Evolutionary conservation across 2,797 vertebrate species (phyloP), one percentile per base, ranked within the genome.

Genomic region (Petrocephalus schoutedeni): DNA sequence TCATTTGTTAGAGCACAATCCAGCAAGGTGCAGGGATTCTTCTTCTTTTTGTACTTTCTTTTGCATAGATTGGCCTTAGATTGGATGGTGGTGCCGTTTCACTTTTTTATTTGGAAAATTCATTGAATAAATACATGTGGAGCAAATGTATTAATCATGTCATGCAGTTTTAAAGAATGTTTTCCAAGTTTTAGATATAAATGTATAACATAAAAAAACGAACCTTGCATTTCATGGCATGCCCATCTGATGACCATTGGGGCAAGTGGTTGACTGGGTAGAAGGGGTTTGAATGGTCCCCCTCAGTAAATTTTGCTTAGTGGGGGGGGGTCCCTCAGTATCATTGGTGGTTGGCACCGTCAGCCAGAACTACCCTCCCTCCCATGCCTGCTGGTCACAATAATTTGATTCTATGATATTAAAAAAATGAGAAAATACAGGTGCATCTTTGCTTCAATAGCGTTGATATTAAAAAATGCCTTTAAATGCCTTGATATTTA

Each of bases 101-200:
- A 49, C 74, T 6, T 80, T 28, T 80, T 45, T 80, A 80, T 80
- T 80, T 80, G 74, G 74, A 80, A 45, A 80, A 80, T 49, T 49
- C 2, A 77, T 71, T 3, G 64, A 71, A 36, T 12, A 67, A 67
- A 67, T 36, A 71, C 28, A 32, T 16, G 12, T 71, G 64, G 64
- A 28, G 23, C 64, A 32, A 36, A 71, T 36, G 36, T 16, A 71
- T 36, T 36, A 6, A 71, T 71, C 28, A 71, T 71, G 28, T 71
- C 28, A 71, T 71, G 64, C 12, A 71, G 12, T 36, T 36, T 6
- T 71, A 36, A 71, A 71, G 41, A 2, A 32, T 12, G 61, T 23
- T n/a, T 67, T 9, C 28, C 10, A 14, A 67, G 23, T 10, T 32
- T 32, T 0, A 32, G 12, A 67, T 32, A 64, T 23, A 9, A 3